Conservation (phyloP, 2,797 vertebrate genomes). For the Columba guinea region DNA sequence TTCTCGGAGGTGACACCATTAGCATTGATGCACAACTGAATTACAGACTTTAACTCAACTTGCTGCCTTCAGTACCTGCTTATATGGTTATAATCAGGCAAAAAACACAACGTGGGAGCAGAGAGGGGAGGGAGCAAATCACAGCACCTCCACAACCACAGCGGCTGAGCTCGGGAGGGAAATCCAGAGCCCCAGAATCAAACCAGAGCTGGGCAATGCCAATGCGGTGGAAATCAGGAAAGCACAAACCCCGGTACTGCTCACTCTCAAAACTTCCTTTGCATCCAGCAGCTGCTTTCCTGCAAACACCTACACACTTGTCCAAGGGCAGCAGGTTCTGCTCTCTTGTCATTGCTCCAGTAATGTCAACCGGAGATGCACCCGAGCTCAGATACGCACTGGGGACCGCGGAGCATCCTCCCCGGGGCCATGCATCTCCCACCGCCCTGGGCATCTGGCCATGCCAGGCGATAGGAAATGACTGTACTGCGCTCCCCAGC, state of each 20-base stretch:
- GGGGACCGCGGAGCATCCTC: not conserved
- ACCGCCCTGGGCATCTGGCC: conserved; percentile 15
- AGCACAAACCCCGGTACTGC: not conserved
- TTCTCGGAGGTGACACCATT: not conserved
- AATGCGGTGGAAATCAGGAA: not conserved
- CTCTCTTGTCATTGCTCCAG: not conserved
- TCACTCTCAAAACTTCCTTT: not conserved
- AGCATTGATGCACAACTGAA: not conserved
- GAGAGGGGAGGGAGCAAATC: not conserved
- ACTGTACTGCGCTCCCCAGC: not conserved
- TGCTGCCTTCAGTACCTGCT: not conserved
- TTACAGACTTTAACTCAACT: not conserved
- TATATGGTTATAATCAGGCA: not conserved
- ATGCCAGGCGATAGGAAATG: conserved; percentile 36
- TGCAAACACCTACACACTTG: not conserved
- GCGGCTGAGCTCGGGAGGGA: not conserved
- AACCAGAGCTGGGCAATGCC: accelerated
- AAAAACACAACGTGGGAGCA: not conserved
- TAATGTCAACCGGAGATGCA: accelerated
- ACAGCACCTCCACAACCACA: accelerated
- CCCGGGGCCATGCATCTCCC: not conserved
- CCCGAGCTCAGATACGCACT: not conserved
- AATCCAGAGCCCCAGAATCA: not conserved
- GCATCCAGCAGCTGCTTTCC: not conserved
- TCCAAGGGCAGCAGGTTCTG: accelerated